Percentiles rank a stretch among this genome's conserved stretches.
These are phyloP conservation scores for Tipula unca DNA, from an alignment of 2,888 invertebrate genomes.

Conservation along the genomic window DNA sequence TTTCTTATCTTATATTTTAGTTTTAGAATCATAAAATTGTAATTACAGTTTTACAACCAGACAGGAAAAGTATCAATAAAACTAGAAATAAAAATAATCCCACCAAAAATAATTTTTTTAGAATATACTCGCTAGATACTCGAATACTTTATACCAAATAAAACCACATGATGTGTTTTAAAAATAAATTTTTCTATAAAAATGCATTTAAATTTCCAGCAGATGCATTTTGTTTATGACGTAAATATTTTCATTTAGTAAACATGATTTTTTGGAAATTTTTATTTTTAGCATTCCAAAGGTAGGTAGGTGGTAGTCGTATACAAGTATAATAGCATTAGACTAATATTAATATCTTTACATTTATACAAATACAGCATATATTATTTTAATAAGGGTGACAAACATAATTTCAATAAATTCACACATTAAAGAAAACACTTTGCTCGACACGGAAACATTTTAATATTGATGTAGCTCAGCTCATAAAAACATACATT, in stretches of 20 bases:
- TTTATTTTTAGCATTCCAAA: constrained; percentile 8
- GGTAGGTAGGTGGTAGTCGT: not conserved
- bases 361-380: not conserved
- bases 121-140: not conserved
- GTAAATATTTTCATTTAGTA: not conserved
- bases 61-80: not conserved
- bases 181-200: not conserved
- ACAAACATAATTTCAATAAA: not conserved
- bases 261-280: not conserved
- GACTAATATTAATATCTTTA: not conserved
- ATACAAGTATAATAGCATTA: not conserved
- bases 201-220: not conserved
- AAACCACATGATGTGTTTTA: not conserved
- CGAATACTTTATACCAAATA: not conserved
- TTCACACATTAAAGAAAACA: not conserved
- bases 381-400: not conserved
- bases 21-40: not conserved
- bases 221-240: not conserved
- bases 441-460: not conserved
- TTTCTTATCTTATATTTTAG: not conserved
- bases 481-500: not conserved
- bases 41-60: not conserved
- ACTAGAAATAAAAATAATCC: not conserved
- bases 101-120: not conserved
- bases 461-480: not conserved